Evolutionary conservation across 2,888 invertebrate species (phyloP).

Genomic region (Conops quadrifasciatus): DNA sequence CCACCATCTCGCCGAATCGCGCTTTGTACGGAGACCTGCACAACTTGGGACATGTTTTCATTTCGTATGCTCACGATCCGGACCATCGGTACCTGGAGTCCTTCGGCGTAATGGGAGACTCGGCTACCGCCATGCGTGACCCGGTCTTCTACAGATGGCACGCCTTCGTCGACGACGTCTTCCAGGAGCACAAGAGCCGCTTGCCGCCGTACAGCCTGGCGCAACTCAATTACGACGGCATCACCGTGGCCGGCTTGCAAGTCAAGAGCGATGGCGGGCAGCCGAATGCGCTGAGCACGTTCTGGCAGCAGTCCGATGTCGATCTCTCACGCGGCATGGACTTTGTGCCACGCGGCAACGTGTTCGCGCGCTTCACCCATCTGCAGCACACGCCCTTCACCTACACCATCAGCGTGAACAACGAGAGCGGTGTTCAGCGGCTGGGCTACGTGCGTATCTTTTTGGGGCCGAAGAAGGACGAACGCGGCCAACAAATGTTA

Average conservation of each 20-base stretch:
- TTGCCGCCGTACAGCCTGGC: conserved; percentile 71
- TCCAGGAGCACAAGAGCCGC: conserved; percentile 77
- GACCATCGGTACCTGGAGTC: conserved; percentile 77
- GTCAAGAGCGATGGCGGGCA: conserved; percentile 68
- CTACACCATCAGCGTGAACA: conserved; percentile 73
- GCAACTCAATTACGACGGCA: conserved; percentile 64
- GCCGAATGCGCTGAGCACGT: conserved; percentile 72
- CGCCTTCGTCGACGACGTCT: conserved; percentile 79
- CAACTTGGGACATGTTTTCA: conserved; percentile 82
- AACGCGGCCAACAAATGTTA: conserved; percentile 71
- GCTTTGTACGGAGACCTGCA: conserved; percentile 81
- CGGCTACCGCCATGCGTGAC: conserved; percentile 86
- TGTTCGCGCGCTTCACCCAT: conserved; percentile 78
- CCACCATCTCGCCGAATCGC: conserved; percentile 74
- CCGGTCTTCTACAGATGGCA: conserved; percentile 90
- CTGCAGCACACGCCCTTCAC: conserved; percentile 77
- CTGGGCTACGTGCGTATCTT: conserved; percentile 75
- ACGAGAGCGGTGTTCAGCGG: conserved; percentile 66
- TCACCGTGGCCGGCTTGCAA: conserved; percentile 70
- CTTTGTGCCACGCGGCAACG: conserved; percentile 79
- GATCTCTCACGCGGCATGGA: conserved; percentile 83
- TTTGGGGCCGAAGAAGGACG: conserved; percentile 73
- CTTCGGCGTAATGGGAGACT: conserved; percentile 84
- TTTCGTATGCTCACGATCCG: conserved; percentile 82
- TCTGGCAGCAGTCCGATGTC: conserved; percentile 83